phyloP scores from a whole-genome alignment of 2,113 vertebrate species.

The Syngnathus floridae region DNA sequence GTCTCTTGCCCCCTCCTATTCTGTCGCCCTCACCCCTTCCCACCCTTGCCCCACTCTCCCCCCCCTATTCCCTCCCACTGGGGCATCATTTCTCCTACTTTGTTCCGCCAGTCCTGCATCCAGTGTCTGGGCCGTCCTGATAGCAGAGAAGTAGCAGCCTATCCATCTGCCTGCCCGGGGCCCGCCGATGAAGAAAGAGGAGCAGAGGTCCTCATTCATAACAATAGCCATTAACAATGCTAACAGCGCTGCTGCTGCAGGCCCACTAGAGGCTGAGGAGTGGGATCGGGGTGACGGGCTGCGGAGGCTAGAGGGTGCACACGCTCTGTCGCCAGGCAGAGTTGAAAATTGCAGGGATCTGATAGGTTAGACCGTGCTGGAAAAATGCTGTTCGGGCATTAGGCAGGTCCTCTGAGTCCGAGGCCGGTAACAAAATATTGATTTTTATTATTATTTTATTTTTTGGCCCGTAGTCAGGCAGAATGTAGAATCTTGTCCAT shows the following conservation, averaged over 20 bases:
- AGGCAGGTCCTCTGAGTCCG: conserved; percentile 56
- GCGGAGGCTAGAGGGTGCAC: conserved; percentile 26
- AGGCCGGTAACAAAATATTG: conserved; percentile 58
- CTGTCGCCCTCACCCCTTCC: conserved; percentile 33
- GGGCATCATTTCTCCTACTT: conserved; percentile 75
- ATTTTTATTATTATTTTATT: conserved; percentile 57
- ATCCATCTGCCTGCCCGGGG: conserved; percentile 71
- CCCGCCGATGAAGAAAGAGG: conserved; percentile 62
- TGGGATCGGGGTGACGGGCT: conserved; percentile 41
- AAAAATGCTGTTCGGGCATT: conserved; percentile 62
- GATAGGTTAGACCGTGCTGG: conserved; percentile 60
- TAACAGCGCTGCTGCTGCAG: conserved; percentile 59
- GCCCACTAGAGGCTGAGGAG: conserved; percentile 43
- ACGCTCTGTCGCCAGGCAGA: conserved; percentile 68
- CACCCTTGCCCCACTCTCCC: conserved; percentile 34
- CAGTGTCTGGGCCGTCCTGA: conserved; percentile 69
- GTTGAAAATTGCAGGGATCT: conserved; percentile 60
- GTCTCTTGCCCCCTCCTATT: conserved; percentile 58
- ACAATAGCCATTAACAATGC: conserved; percentile 77
- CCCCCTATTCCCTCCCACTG: conserved; percentile 48
- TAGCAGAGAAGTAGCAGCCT: conserved; percentile 67
- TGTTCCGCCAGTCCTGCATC: conserved; percentile 70
- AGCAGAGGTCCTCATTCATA: conserved; percentile 76
- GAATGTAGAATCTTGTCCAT: conserved; percentile 56
- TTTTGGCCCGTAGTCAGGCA: conserved; percentile 55